Evolutionary conservation across 2,797 vertebrate genomes (phyloP), one percentile per base, ranked within the genome.

Genomic region (Tangara arthus): DNA sequence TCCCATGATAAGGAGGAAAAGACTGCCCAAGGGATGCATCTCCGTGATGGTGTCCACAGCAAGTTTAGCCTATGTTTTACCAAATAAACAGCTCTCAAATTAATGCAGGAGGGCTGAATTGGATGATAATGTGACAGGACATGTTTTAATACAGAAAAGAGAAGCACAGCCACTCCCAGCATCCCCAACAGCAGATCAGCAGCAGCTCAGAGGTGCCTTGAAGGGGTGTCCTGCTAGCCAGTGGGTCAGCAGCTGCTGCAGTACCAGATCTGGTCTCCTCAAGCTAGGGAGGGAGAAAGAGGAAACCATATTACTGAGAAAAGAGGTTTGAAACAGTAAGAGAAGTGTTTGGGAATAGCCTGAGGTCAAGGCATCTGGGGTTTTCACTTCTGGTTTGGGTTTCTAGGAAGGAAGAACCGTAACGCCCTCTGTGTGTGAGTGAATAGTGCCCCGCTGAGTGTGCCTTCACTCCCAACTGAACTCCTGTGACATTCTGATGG

Each of bases 321-420:
- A 78, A 55, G 52, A 11, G 15, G 50, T 95, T 85, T 75, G 78
- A 82, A 95, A 92, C 9, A 66, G n/a, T 32, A 53, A 83, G 49
- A 82, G 34, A 92, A 71, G 35, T 87, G 46, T 71, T 77, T 85
- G 57, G 30, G 49, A 89, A 55, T 4, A 90, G 44, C 44, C 47
- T 49, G 70, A 85, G 53, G 55, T 71, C 68, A 71, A n/a, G 23
- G 19, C 20, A 75, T 87, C 63, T 89, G 64, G 49, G 47, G 39
- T 57, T 93, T 94, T 90, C 95, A 87, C 32, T 89, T 97, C 81
- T 82, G 42, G 53, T 82, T 94, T 71, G 53, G 13, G n/a, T 73
- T 93, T 87, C 81, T 87, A 63, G 61, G 59, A 34, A 52, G 0
- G 0, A 87, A 87, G 73, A 84, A 34, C 37, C 0, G 0, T 71